A percentile compares a stretch with the other conserved stretches of the same genome.
These are phyloP conservation scores for Oceanodroma tethys DNA, from an alignment of 2,113 vertebrate genomes.

Conservation along the genomic window DNA sequence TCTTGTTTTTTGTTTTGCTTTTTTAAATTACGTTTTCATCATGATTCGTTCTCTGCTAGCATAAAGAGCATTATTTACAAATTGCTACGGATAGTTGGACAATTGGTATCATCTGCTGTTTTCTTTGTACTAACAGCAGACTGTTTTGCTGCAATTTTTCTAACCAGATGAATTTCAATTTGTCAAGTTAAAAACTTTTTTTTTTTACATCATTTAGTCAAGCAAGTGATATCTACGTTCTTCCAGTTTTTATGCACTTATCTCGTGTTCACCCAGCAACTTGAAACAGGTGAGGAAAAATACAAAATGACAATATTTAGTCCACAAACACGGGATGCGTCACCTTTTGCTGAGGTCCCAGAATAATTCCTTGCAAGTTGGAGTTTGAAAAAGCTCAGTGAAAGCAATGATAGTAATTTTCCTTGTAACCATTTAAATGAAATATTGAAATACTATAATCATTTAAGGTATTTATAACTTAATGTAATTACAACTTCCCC, in stretches of 20 bases:
- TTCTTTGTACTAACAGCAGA: not conserved
- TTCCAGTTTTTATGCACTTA: not conserved
- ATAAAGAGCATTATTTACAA: not conserved
- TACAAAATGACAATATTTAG: not conserved
- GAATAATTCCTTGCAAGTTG: not conserved
- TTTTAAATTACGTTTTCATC: not conserved
- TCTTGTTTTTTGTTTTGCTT: not conserved
- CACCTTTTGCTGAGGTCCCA: not conserved
- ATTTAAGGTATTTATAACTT: constrained; percentile 12
- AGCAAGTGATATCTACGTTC: not conserved
- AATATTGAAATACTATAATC: not conserved
- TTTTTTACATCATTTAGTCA: not conserved
- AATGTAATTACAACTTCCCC: constrained; percentile 1
- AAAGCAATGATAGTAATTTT: not conserved
- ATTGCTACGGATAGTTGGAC: not conserved
- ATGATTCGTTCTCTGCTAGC: not conserved
- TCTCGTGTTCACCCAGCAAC: not conserved
- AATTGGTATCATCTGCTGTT: constrained; percentile 1
- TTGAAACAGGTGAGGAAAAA: not conserved
- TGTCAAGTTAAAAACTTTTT: not conserved
- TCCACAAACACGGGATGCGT: not conserved
- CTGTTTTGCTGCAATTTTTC: not conserved
- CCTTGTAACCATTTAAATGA: not conserved
- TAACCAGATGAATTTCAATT: not conserved
- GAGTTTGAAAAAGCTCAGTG: not conserved